These are phyloP conservation scores for Orthosia gracilis DNA, from an alignment of 2,888 invertebrate species.

Conservation along the genomic window DNA sequence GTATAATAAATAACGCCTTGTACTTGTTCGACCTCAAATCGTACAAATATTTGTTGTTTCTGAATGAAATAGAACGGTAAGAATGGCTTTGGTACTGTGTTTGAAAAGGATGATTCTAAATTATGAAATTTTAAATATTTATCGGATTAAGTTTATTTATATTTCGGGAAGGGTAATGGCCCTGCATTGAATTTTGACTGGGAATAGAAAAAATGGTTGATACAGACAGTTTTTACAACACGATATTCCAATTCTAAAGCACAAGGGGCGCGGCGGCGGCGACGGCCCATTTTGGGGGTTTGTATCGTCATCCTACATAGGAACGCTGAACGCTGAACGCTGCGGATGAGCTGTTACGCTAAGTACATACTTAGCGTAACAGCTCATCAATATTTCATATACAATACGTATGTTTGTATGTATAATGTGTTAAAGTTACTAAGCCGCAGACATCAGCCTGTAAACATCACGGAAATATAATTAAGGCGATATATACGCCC, in stretches of 20 bases:
- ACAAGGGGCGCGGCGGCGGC: too few relatives aligned
- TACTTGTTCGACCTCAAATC: constrained; percentile 26
- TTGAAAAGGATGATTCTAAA: constrained; percentile 15
- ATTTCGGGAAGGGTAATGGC: constrained; percentile 1
- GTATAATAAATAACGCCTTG: too few relatives aligned
- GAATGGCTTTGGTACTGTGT: background rate
- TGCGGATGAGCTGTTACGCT: too few relatives aligned
- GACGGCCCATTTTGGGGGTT: background rate
- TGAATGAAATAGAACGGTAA: background rate
- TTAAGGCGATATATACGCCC: too few relatives aligned
- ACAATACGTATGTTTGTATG: too few relatives aligned
- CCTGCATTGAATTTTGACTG: background rate
- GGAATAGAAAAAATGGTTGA: background rate
- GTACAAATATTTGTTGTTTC: constrained; percentile 19
- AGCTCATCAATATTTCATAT: too few relatives aligned
- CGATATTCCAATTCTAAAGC: background rate
- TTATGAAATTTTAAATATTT: constrained; percentile 9
- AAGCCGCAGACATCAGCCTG: background rate
- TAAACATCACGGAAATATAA: background rate
- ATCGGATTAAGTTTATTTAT: constrained; percentile 33
- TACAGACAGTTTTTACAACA: background rate
- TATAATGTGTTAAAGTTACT: background rate
- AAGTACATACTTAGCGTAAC: too few relatives aligned
- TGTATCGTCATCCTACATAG: background rate
- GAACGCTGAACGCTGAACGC: too few relatives aligned